Evolutionary conservation across 1,140 invertebrate genomes (phyloP).

Genomic region (Choristoneura fumiferana): DNA sequence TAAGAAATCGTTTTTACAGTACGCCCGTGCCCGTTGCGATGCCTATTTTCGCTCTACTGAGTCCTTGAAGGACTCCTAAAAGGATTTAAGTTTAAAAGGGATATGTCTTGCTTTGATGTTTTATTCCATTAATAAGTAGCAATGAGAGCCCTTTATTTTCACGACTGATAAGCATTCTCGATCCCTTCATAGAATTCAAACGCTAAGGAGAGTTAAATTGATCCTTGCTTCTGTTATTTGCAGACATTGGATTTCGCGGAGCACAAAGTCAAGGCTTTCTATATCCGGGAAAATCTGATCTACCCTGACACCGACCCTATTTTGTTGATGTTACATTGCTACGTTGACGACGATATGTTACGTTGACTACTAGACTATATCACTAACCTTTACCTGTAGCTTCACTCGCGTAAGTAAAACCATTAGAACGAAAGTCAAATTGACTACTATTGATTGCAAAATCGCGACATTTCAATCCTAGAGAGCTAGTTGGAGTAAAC

Average conservation of each 20-base stretch:
- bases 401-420: too few species aligned
- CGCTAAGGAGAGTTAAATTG: neutral
- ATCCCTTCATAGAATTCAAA: neutral
- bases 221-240: neutral
- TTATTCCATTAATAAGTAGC: neutral
- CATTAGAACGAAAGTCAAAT: too few species aligned
- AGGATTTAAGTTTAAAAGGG: constrained; percentile 4
- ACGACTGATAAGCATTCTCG: neutral
- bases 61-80: constrained; percentile 8
- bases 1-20: neutral
- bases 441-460: too few species aligned
- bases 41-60: constrained; percentile 12
- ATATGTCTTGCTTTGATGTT: constrained; percentile 1
- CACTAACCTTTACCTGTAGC: too few species aligned
- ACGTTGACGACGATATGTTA: too few species aligned
- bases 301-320: too few species aligned
- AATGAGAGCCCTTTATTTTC: neutral
- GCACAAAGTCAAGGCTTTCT: neutral
- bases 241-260: neutral
- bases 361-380: too few species aligned
- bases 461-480: too few species aligned
- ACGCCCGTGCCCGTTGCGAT: neutral
- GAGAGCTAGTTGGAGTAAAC: too few species aligned
- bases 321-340: too few species aligned
- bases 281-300: too few species aligned